Percentiles rank a stretch among this genome's conserved stretches.
Conservation (phyloP, 2,888 invertebrate genomes). For the Athetis lepigone region DNA sequence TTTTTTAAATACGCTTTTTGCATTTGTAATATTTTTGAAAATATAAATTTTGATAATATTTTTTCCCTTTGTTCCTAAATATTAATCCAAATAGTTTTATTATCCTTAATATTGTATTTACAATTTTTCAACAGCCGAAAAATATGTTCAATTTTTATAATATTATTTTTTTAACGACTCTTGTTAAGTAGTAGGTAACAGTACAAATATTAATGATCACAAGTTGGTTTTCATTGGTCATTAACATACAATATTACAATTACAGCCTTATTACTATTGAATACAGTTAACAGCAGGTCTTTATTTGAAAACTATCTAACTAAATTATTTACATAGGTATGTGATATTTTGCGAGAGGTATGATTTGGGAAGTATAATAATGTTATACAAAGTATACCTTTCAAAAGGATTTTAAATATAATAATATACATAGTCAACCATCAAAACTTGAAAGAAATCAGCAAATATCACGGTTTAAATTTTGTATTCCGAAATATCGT, state of each 20-base stretch:
- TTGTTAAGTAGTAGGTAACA: slow-evolving; percentile 91
- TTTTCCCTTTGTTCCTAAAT: slow-evolving; percentile 89
- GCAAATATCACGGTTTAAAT: slow-evolving; percentile 57
- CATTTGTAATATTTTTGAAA: slow-evolving; percentile 91
- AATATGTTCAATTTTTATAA: slow-evolving; percentile 90
- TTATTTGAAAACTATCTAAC: slow-evolving; percentile 78
- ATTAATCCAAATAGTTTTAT: slow-evolving; percentile 91
- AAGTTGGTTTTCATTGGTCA: slow-evolving; percentile 92
- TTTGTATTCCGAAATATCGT: slow-evolving; percentile 59
- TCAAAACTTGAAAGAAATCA: slow-evolving; percentile 52
- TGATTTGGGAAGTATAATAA: slow-evolving; percentile 57
- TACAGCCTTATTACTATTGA: slow-evolving; percentile 87
- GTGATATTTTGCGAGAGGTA: slow-evolving; percentile 57
- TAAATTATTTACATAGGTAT: slow-evolving; percentile 80
- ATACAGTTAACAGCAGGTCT: slow-evolving; percentile 89
- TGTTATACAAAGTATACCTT: slow-evolving; percentile 55
- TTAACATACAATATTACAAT: slow-evolving; percentile 90
- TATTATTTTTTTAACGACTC: slow-evolving; percentile 91
- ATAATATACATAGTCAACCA: slow-evolving; percentile 48
- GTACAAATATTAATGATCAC: slow-evolving; percentile 92
- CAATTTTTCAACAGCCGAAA: slow-evolving; percentile 91
- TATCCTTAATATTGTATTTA: slow-evolving; percentile 91
- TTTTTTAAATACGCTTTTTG: slow-evolving; percentile 87
- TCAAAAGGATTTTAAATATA: slow-evolving; percentile 53
- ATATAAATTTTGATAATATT: slow-evolving; percentile 91